A percentile compares a stretch with the other conserved stretches of the same genome.
Conservation (phyloP, 2,797 vertebrate genomes). For the Phalloptychus januarius region DNA sequence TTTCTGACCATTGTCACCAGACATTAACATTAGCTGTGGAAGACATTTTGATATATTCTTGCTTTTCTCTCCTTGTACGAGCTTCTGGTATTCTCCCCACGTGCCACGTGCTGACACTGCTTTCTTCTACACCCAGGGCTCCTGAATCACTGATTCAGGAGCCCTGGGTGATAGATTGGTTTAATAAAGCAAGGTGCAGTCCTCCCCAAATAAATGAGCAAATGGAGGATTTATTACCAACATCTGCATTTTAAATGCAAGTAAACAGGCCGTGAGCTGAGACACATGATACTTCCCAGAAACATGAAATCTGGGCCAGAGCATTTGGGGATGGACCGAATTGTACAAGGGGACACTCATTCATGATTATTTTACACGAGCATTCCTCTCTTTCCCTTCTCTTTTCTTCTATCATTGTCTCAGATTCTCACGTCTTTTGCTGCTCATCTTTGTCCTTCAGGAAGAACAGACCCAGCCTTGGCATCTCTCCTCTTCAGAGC, state of each 20-base stretch:
- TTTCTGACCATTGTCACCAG: constrained; percentile 51
- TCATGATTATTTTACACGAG: constrained; percentile 10
- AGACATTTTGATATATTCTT: constrained; percentile 56
- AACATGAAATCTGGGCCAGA: constrained; percentile 40
- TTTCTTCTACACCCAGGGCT: constrained; percentile 78
- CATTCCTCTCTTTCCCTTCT: constrained; percentile 32
- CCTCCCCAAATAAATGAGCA: constrained; percentile 81
- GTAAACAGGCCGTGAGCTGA: constrained; percentile 65
- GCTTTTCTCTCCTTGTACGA: constrained; percentile 54
- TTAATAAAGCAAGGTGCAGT: constrained; percentile 85
- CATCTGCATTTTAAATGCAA: constrained; percentile 78
- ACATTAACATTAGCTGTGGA: constrained; percentile 39
- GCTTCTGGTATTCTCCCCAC: constrained; percentile 66
- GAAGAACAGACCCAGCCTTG: constrained; percentile 50
- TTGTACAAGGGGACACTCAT: constrained; percentile 8
- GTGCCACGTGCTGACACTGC: constrained; percentile 77
- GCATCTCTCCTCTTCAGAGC: constrained; percentile 30
- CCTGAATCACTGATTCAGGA: constrained; percentile 82
- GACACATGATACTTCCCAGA: constrained; percentile 54
- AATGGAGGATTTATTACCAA: constrained; percentile 81
- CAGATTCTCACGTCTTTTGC: constrained; percentile 44
- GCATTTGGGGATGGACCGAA: constrained; percentile 16
- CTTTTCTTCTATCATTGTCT: constrained; percentile 35
- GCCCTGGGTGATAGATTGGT: constrained; percentile 82
- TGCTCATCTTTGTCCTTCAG: constrained; percentile 55